phyloP scores from a whole-genome alignment of 2,113 vertebrate genomes.

The Oceanodroma tethys region DNA sequence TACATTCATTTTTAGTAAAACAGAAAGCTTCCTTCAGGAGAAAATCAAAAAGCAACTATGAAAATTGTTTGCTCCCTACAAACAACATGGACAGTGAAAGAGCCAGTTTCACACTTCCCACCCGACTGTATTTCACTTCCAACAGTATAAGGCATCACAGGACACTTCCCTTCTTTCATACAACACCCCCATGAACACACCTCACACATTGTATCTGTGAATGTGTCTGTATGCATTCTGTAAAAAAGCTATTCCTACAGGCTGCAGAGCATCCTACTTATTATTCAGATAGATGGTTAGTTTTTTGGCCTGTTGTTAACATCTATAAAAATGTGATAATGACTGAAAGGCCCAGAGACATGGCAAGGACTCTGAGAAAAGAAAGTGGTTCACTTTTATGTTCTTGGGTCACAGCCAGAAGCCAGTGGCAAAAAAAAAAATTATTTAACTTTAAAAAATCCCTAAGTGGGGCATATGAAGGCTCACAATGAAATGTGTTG shows the following conservation, averaged over 20 bases:
- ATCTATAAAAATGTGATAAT: constrained; percentile 29
- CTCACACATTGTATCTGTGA: neutral
- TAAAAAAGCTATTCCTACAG: neutral
- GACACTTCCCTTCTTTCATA: neutral
- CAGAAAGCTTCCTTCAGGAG: neutral
- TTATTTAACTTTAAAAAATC: neutral
- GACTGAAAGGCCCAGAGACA: neutral
- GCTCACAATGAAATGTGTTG: neutral
- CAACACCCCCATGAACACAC: neutral
- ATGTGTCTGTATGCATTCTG: neutral
- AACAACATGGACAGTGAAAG: neutral
- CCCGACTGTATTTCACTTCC: neutral
- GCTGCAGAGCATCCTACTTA: neutral
- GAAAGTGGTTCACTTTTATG: neutral
- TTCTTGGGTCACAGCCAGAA: neutral
- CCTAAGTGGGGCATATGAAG: neutral
- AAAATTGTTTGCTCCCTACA: neutral
- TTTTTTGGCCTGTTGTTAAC: neutral
- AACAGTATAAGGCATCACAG: neutral
- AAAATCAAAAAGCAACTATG: neutral
- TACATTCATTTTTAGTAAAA: neutral
- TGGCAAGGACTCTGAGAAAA: neutral
- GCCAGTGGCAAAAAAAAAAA: neutral
- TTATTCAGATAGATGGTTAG: constrained; percentile 12
- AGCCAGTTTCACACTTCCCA: neutral